These are phyloP conservation scores for Eumeta japonica DNA, from an alignment of 1,140 invertebrate genomes.

Conservation along the genomic window DNA sequence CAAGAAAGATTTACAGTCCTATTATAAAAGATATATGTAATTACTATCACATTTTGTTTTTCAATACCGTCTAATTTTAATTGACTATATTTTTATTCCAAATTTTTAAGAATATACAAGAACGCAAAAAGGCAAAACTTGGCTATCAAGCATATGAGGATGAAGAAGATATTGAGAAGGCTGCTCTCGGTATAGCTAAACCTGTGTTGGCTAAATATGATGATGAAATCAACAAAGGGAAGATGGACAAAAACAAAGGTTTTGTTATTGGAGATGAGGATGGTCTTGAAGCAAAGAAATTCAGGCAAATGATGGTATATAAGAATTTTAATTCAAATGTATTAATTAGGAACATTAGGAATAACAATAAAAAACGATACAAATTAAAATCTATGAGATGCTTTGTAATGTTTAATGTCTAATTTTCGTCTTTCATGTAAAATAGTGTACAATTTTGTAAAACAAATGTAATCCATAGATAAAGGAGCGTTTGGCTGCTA, in stretches of 20 bases:
- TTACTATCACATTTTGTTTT: not conserved
- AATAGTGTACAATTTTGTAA: too few species aligned
- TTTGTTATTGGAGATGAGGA: constrained; percentile 76
- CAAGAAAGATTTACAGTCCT: too few species aligned
- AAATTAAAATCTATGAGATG: too few species aligned
- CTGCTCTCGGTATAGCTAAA: constrained; percentile 59
- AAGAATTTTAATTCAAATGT: constrained; percentile 1
- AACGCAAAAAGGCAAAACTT: constrained; percentile 81
- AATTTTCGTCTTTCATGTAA: too few species aligned
- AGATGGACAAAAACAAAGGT: constrained; percentile 68
- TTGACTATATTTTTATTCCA: not conserved
- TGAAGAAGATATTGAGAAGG: constrained; percentile 63
- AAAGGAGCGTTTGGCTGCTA: constrained; percentile 23
- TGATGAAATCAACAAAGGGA: constrained; percentile 84
- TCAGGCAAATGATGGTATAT: constrained; percentile 20
- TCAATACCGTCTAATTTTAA: not conserved
- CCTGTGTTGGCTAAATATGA: constrained; percentile 90
- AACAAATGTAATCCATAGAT: too few species aligned
- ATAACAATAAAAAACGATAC: not conserved
- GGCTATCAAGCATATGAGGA: constrained; percentile 88
- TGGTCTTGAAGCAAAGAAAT: constrained; percentile 29
- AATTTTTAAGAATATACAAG: constrained; percentile 70
- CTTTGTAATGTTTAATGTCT: too few species aligned
- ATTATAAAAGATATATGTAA: too few species aligned
- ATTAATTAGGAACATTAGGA: not conserved